Percentiles rank a stretch among this genome's conserved stretches.
These are phyloP conservation scores for Callorhinus ursinus DNA, from an alignment of 2,113 vertebrate species.

Conservation along the genomic window DNA sequence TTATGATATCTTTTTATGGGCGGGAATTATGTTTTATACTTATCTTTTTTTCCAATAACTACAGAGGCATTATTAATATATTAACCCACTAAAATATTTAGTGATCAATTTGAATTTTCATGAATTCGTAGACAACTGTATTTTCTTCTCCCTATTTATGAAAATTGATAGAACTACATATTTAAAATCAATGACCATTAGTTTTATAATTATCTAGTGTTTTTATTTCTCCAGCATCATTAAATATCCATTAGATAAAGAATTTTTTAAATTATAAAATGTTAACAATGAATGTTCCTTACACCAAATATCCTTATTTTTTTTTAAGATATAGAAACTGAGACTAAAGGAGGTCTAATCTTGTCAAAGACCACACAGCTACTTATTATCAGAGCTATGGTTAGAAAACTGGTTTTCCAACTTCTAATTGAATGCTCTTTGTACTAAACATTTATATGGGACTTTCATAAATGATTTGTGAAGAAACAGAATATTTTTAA, in stretches of 20 bases:
- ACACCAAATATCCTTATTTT: neutral
- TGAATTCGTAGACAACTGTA: neutral
- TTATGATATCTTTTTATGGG: neutral
- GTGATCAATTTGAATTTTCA: neutral
- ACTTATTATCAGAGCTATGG: neutral
- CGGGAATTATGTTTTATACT: neutral
- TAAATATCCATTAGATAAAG: neutral
- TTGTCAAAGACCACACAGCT: neutral
- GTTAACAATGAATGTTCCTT: neutral
- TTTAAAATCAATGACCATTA: neutral
- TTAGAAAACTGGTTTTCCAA: neutral
- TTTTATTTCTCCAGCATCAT: neutral
- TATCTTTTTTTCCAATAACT: neutral
- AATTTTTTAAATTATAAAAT: neutral
- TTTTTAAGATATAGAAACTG: neutral
- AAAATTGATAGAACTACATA: neutral
- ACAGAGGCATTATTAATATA: neutral
- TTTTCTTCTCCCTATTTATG: neutral
- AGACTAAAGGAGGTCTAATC: neutral
- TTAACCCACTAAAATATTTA: neutral
- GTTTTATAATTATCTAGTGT: neutral
- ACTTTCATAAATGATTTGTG: neutral
- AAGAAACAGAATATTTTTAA: conserved; percentile 28
- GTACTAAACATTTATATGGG: neutral
- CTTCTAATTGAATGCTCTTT: neutral